phyloP scores from a whole-genome alignment of 1,140 invertebrate genomes.

The Panulirus ornatus region DNA sequence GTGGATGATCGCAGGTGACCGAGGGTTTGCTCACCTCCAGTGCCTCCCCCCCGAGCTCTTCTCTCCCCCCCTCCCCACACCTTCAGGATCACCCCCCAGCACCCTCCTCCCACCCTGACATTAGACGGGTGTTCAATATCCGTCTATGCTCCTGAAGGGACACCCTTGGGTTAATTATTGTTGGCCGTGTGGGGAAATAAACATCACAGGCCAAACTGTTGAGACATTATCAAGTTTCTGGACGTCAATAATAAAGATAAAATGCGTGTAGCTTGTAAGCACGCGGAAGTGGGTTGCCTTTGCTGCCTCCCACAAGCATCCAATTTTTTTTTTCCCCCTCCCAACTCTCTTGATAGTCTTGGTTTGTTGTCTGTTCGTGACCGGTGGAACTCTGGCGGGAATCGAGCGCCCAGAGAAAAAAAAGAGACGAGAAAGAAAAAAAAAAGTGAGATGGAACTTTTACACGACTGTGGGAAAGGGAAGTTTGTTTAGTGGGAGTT shows the following conservation, averaged over 20 bases:
- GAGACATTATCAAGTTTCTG: too few species aligned
- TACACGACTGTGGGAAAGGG: slow-evolving; percentile 29
- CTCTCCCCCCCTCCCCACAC: not conserved
- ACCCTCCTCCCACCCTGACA: not conserved
- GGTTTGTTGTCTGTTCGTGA: not conserved
- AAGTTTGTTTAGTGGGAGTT: slow-evolving; percentile 44
- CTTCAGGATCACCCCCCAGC: not conserved
- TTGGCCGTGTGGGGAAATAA: too few species aligned
- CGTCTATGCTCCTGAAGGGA: too few species aligned
- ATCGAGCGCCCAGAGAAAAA: too few species aligned
- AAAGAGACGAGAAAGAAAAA: not conserved
- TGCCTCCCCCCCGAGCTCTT: not conserved
- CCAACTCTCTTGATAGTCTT: not conserved
- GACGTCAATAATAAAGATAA: too few species aligned
- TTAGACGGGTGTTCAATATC: too few species aligned
- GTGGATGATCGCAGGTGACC: slow-evolving; percentile 64
- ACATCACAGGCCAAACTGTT: too few species aligned
- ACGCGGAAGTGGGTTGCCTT: slow-evolving; percentile 38
- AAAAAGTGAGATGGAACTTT: not conserved
- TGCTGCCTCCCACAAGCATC: not conserved
- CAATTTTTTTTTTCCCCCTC: too few species aligned
- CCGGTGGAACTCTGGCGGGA: not conserved
- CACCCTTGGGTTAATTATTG: too few species aligned
- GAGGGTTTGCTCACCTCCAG: slow-evolving; percentile 59
- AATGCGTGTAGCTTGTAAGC: not conserved